Evolutionary conservation across 2,797 vertebrate genomes (phyloP), one percentile per base, ranked within the genome.

Genomic region (Ambastaia sidthimunki): DNA sequence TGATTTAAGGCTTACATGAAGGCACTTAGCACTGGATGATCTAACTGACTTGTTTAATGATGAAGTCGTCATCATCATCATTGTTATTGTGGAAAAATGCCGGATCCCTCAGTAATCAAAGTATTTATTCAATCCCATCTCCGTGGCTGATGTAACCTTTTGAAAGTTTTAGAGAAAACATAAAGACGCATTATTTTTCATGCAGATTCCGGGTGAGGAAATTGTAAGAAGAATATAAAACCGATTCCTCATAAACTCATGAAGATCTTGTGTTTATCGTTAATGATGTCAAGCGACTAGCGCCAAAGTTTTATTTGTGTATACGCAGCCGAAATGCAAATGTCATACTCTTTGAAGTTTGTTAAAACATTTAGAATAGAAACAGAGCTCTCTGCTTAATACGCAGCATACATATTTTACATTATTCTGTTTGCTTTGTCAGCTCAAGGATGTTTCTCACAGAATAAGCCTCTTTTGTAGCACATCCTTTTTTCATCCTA

Each of bases 401-500:
- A 71, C 69, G 67, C 44, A 71, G 68, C 60, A 66, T 75, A 80
- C 81, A 84, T 80, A 86, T 86, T 82, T 83, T 62, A 78, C 66
- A 85, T 82, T 87, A 85, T 85, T 83, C 57, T 85, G 82, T 83
- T 88, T 88, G 78, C 25, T 77, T 87, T 68, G 85, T 85, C 71
- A 82, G 83, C 86, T 87, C 81, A 86, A 83, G 59, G 59, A 74
- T 88, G 75, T 80, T 86, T 82, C 41, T 71, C 67, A 16, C 12
- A 23, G 63, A 87, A 85, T 78, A 83, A 86, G 81, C 76, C 62
- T 48, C 71, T 87, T 87, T 72, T 73, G 44, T 84, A 71, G 63
- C 68, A 83, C 68, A 52, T 74, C 47, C 19, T 60, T 82, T 34
- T 74, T 71, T 48, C 80, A 84, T 86, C 80, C 87, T 70, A 81